Evolutionary conservation across 2,888 invertebrate species (phyloP).

Genomic region (Agrochola circellaris): DNA sequence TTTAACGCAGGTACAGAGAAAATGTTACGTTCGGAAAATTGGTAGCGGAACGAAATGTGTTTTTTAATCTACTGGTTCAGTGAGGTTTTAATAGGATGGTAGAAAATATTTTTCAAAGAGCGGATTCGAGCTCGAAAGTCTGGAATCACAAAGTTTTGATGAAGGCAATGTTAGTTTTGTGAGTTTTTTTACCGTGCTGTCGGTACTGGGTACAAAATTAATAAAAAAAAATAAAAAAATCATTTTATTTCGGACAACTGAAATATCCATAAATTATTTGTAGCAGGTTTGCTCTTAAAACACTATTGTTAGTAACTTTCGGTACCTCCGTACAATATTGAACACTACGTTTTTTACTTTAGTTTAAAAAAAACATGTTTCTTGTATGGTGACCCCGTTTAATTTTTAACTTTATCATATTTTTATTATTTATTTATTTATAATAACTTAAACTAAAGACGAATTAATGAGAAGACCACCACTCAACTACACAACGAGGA

Average conservation of each 20-base stretch:
- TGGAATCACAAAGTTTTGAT: slow-evolving; percentile 49
- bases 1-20: slow-evolving; percentile 48
- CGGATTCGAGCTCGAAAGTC: slow-evolving; percentile 33
- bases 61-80: slow-evolving; percentile 49
- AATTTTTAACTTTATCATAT: no score
- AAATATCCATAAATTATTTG: neutral
- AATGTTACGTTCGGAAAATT: slow-evolving; percentile 53
- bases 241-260: neutral
- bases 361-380: no score
- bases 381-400: no score
- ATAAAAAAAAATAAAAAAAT: neutral
- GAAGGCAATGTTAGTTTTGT: slow-evolving; percentile 26
- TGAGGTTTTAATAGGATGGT: slow-evolving; percentile 37
- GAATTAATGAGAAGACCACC: neutral
- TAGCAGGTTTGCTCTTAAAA: neutral
- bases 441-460: neutral
- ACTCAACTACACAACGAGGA: neutral
- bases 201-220: neutral
- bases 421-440: no score
- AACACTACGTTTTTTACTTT: no score
- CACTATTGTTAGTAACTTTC: neutral
- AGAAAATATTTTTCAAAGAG: slow-evolving; percentile 58
- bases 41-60: slow-evolving; percentile 47
- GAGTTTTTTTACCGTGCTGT: neutral
- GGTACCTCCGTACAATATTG: no score